phyloP scores from a whole-genome alignment of 1,140 invertebrate genomes.

The Oreohelix idahoensis region DNA sequence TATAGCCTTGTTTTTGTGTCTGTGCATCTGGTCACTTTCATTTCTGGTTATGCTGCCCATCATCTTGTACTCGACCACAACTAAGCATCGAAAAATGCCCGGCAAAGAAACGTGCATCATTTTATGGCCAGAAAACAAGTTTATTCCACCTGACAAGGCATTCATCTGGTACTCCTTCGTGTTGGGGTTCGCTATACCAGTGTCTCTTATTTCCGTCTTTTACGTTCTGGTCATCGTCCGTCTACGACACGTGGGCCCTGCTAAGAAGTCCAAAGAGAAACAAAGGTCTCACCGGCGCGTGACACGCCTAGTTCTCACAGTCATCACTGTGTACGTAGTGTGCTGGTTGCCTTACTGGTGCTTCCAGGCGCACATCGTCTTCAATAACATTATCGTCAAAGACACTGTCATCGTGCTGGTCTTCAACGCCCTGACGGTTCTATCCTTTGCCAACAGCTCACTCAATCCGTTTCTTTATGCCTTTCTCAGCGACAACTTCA shows the following conservation, averaged over 20 bases:
- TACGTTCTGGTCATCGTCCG: slow-evolving; percentile 94
- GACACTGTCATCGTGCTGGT: slow-evolving; percentile 47
- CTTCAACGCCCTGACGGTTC: slow-evolving; percentile 65
- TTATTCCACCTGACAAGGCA: slow-evolving; percentile 66
- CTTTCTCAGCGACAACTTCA: slow-evolving; percentile 80
- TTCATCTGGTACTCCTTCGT: slow-evolving; percentile 86
- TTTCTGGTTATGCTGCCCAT: slow-evolving; percentile 83
- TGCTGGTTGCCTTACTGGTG: slow-evolving; percentile 99
- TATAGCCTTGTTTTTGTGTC: slow-evolving; percentile 69
- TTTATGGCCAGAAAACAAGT: slow-evolving; percentile 61
- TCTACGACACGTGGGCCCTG: slow-evolving; percentile 76
- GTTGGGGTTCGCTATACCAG: slow-evolving; percentile 91
- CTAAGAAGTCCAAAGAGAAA: slow-evolving; percentile 87
- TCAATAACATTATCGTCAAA: slow-evolving; percentile 26
- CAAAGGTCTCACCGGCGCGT: slow-evolving; percentile 92
- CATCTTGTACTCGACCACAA: slow-evolving; percentile 87
- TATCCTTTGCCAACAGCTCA: slow-evolving; percentile 76
- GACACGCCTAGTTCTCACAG: slow-evolving; percentile 93
- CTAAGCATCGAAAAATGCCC: slow-evolving; percentile 46
- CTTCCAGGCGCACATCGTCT: slow-evolving; percentile 76
- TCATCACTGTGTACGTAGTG: slow-evolving; percentile 94
- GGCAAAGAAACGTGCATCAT: slow-evolving; percentile 61
- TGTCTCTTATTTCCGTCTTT: slow-evolving; percentile 92
- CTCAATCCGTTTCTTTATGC: slow-evolving; percentile 79
- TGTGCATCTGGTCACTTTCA: slow-evolving; percentile 73